These are phyloP conservation scores for Penaeus monodon DNA, from an alignment of 2,888 invertebrate genomes.

Conservation along the genomic window DNA sequence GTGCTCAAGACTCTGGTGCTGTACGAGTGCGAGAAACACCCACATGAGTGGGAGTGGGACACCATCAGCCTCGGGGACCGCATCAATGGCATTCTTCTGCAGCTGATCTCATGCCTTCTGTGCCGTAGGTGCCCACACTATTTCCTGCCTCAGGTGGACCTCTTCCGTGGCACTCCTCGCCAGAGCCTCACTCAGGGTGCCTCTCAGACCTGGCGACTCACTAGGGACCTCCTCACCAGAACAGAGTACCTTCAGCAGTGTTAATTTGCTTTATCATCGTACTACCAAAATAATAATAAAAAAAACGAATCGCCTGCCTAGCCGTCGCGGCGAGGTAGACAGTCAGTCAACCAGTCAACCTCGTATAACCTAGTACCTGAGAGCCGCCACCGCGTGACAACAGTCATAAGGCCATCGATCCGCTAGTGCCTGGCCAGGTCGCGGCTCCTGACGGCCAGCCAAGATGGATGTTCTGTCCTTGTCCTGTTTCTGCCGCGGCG, in stretches of 20 bases:
- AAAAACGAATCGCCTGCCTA: not conserved
- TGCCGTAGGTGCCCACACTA: slow-evolving; percentile 95
- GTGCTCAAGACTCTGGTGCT: slow-evolving; percentile 90
- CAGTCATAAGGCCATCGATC: slow-evolving; percentile 46
- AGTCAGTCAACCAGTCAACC: slow-evolving; percentile 37
- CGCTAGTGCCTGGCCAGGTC: slow-evolving; percentile 40
- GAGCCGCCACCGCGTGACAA: slow-evolving; percentile 32
- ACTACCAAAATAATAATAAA: slow-evolving; percentile 16
- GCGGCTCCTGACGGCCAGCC: slow-evolving; percentile 32
- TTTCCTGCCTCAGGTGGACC: slow-evolving; percentile 90
- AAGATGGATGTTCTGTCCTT: slow-evolving; percentile 51
- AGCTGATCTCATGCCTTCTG: slow-evolving; percentile 94
- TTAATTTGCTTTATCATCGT: slow-evolving; percentile 71
- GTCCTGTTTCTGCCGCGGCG: slow-evolving; percentile 41
- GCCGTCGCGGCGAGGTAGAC: slow-evolving; percentile 25
- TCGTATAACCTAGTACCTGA: slow-evolving; percentile 51
- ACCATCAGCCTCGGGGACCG: slow-evolving; percentile 90
- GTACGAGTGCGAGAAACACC: slow-evolving; percentile 97
- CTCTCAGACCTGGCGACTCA: slow-evolving; percentile 92
- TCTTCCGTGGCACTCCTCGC: slow-evolving; percentile 92
- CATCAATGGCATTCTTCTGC: slow-evolving; percentile 92
- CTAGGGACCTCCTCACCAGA: slow-evolving; percentile 91
- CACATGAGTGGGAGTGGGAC: slow-evolving; percentile 93
- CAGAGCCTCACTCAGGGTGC: slow-evolving; percentile 91
- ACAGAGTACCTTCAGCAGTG: slow-evolving; percentile 91